Evolutionary conservation across 2,113 vertebrate species (phyloP).

Genomic region (Calidris pugnax): DNA sequence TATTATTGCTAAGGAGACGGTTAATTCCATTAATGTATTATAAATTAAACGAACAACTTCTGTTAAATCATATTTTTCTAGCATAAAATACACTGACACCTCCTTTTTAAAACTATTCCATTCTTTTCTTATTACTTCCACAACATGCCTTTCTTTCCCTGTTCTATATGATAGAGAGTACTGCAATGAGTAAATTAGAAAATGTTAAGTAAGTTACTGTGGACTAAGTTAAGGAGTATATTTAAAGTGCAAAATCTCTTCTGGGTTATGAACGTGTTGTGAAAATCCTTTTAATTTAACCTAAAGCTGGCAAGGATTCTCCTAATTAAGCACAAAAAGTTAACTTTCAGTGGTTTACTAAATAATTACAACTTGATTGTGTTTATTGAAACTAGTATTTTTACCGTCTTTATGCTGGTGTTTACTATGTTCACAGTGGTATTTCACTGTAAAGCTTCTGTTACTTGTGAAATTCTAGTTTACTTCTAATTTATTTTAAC

Average conservation of each 20-base stretch:
- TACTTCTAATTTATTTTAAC: neutral
- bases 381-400: neutral
- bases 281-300: neutral
- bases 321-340: neutral
- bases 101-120: neutral
- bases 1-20: neutral
- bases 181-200: neutral
- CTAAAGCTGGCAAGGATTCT: neutral
- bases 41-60: neutral
- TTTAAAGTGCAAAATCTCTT: neutral
- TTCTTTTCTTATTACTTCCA: neutral
- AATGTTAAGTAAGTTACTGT: neutral
- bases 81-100: accelerated
- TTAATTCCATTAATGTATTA: neutral
- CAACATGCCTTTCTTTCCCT: neutral
- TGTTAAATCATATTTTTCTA: neutral
- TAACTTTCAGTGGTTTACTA: neutral
- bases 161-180: neutral
- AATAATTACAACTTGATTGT: neutral
- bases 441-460: neutral
- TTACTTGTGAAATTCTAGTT: neutral
- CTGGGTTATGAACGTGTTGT: neutral
- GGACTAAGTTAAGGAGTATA: neutral
- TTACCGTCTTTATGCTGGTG: neutral
- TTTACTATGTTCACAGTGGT: neutral